Conservation (phyloP, 2,113 vertebrate species). For the Chelonoidis abingdonii region DNA sequence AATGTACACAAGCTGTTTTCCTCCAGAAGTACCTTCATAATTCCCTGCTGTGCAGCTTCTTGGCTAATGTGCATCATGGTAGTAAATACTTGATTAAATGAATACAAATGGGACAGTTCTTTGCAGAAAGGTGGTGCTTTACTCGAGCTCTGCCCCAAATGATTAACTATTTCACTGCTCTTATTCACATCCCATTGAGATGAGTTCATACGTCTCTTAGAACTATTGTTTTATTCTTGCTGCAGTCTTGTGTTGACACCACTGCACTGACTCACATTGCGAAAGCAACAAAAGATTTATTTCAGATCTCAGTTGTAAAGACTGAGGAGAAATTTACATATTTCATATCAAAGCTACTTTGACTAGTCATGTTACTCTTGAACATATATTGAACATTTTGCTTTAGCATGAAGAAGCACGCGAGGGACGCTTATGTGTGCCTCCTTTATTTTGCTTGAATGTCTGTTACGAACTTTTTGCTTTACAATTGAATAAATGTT, state of each 20-base stretch:
- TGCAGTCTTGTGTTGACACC: not conserved
- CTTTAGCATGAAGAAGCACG: not conserved
- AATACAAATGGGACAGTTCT: not conserved
- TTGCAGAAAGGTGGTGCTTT: not conserved
- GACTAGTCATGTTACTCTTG: not conserved
- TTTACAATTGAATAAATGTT: slow-evolving; percentile 30
- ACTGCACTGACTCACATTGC: not conserved
- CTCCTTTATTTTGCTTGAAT: slow-evolving; percentile 14
- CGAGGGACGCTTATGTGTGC: not conserved
- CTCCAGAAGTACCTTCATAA: not conserved
- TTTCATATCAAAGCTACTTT: slow-evolving; percentile 17
- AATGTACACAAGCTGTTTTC: not conserved
- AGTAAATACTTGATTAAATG: not conserved
- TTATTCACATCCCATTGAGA: not conserved
- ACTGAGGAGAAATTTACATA: not conserved
- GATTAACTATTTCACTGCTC: not conserved
- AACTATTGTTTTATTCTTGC: not conserved
- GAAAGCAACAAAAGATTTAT: not conserved
- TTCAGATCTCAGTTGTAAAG: not conserved
- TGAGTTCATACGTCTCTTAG: not conserved
- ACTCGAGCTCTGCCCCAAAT: not conserved
- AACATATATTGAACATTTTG: slow-evolving; percentile 12
- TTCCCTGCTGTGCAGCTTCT: not conserved
- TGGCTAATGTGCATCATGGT: not conserved
- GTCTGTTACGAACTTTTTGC: not conserved